phyloP scores from a whole-genome alignment of 2,113 vertebrate genomes.

The Myiozetetes cayanensis region DNA sequence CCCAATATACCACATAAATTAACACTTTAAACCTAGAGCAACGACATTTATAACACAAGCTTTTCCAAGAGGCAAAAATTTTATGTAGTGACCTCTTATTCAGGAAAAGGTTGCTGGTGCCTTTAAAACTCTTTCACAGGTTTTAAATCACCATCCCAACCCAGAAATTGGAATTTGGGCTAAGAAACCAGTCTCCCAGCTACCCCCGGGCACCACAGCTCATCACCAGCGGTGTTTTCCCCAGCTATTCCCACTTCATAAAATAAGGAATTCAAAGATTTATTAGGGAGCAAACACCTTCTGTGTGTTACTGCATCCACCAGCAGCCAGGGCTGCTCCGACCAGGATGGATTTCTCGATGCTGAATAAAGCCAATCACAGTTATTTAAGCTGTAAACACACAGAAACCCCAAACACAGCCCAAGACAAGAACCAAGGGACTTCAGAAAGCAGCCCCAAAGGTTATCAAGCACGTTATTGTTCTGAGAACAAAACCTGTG shows the following conservation, averaged over 20 bases:
- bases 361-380: fast-evolving
- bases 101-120: neutral
- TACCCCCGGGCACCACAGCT: fast-evolving
- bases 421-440: neutral
- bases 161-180: neutral
- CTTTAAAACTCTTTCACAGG: neutral
- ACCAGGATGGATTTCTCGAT: fast-evolving
- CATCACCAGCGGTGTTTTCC: neutral
- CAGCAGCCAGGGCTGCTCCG: neutral
- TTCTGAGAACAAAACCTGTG: neutral
- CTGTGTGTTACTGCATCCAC: neutral
- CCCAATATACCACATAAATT: constrained; percentile 36
- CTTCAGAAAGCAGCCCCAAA: neutral
- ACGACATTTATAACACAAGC: neutral
- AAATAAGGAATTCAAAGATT: neutral
- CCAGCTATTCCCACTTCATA: neutral
- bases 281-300: neutral
- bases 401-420: neutral
- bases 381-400: neutral
- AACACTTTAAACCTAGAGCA: constrained; percentile 44
- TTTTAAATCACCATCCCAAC: neutral
- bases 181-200: neutral
- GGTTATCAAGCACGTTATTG: neutral
- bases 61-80: constrained; percentile 2
- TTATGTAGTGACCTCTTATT: neutral